These are phyloP conservation scores for Saguinus midas DNA, from an alignment of 2,113 vertebrate species.

Conservation along the genomic window DNA sequence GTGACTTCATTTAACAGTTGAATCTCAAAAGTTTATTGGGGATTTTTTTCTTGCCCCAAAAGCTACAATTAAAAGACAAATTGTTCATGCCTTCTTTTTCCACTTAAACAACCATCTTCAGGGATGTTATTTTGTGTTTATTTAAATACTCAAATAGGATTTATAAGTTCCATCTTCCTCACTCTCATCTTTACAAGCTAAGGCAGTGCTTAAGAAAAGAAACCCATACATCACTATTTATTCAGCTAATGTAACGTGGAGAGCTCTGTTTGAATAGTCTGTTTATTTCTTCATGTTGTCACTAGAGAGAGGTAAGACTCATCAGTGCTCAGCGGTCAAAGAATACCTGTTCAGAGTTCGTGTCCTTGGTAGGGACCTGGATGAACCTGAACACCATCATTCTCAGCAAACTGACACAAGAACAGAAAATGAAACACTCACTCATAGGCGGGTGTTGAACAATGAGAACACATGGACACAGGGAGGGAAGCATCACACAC, in stretches of 20 bases:
- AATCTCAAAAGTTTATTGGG: not conserved
- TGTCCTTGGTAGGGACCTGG: too few species aligned
- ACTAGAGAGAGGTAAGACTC: conserved; percentile 26
- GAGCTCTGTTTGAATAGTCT: conserved; percentile 66
- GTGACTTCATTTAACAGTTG: not conserved
- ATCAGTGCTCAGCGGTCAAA: conserved; percentile 1
- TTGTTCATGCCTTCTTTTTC: not conserved
- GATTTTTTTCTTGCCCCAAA: not conserved
- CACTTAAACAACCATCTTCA: not conserved
- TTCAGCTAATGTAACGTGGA: conserved; percentile 61
- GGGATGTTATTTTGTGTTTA: conserved; percentile 13
- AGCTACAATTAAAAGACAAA: conserved; percentile 24
- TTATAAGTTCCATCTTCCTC: not conserved
- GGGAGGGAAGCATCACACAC: too few species aligned
- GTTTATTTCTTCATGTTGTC: conserved; percentile 65
- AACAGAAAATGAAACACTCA: too few species aligned
- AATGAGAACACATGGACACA: too few species aligned
- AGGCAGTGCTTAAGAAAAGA: conserved; percentile 34
- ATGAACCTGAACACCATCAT: too few species aligned
- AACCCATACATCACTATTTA: conserved; percentile 47
- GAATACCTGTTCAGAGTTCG: conserved; percentile 44
- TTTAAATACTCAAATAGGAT: conserved; percentile 55
- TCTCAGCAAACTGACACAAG: too few species aligned
- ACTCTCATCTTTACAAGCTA: conserved; percentile 36
- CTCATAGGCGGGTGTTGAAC: too few species aligned